Base-by-base conservation (phyloP, 2,888 invertebrate genomes). In the Erynnis tages region DNA sequence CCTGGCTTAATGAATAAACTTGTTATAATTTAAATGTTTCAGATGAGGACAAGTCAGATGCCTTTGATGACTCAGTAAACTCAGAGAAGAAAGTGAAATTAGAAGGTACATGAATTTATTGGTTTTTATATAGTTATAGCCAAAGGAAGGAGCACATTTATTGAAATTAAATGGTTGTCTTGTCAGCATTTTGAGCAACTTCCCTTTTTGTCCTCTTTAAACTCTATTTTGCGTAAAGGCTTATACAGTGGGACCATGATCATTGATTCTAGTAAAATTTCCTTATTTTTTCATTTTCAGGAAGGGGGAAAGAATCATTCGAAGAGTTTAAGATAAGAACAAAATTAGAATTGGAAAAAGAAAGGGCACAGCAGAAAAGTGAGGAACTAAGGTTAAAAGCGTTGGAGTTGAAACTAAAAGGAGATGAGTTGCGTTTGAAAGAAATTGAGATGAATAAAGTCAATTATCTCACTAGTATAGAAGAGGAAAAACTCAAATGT, bases 361-460 rank as follows among this genome's bases (percentile, higher is more conserved):
- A 72, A 48, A 66, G 56, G 63, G 60, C 67, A 13, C 63, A 67
- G 21, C 75, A 75, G 46, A 75, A 65, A 49, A 65, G 52, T 53
- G 75, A 75, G 53, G 76, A 75, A 45, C 54, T 75, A 57, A 65
- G 75, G 57, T 57, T 75, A 32, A 64, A 62, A 59, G 75, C 75
- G 8, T 47, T 75, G 21, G 75, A 75, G 44, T 52, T 75, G 34
- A 75, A 75, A 23, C 52, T 75, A 1, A 75, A 72, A 61, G 72
- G 69, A 58, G 74, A 75, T 32, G 75, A 75, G 35, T 59, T 75
- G 47, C 67, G 63, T 60, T 50, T 74, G 47, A 72, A 74, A 44
- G 76, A 75, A 55, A 62, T 65, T 4, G 76, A 75, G 52, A 75
- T 75, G 69, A 71, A 70, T 34, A 75, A 75, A 63, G 69, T 75